Evolutionary conservation across 2,888 invertebrate species (phyloP).

Genomic region (Dynastes hyllus): DNA sequence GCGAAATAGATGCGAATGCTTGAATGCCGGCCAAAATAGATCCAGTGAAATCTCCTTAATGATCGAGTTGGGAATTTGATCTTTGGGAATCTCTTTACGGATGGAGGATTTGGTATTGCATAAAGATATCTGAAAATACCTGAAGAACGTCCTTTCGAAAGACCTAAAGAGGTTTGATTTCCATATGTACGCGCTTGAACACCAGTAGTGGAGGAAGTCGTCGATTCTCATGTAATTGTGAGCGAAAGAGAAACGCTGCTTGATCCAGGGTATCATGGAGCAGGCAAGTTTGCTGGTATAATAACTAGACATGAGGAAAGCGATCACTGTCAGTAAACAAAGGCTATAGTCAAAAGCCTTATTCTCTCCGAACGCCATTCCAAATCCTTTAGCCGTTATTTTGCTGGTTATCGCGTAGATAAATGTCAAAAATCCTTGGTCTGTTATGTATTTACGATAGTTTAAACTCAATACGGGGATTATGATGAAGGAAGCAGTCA

Average conservation of each 20-base stretch:
- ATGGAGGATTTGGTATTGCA: slow-evolving; percentile 33
- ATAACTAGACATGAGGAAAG: slow-evolving; percentile 29
- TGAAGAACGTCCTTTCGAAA: slow-evolving; percentile 26
- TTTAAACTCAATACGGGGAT: background rate
- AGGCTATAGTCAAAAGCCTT: background rate
- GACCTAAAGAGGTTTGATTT: slow-evolving; percentile 1
- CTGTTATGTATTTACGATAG: background rate
- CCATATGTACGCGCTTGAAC: background rate
- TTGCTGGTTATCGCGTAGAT: slow-evolving; percentile 24
- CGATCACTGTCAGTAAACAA: slow-evolving; percentile 12
- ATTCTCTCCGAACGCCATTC: slow-evolving; percentile 17
- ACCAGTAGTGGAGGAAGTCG: background rate
- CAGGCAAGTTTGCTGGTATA: slow-evolving; percentile 26
- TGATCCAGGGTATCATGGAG: slow-evolving; percentile 17
- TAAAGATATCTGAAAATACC: slow-evolving; percentile 40
- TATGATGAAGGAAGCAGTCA: slow-evolving; percentile 9
- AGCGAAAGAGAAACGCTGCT: slow-evolving; percentile 23
- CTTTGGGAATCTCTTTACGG: slow-evolving; percentile 17
- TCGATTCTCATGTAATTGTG: slow-evolving; percentile 27
- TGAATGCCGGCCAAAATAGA: slow-evolving; percentile 55
- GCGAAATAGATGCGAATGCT: slow-evolving; percentile 59
- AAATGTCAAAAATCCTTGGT: slow-evolving; percentile 1
- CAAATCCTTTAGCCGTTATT: slow-evolving; percentile 32
- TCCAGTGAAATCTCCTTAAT: slow-evolving; percentile 55
- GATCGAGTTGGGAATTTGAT: slow-evolving; percentile 54